Evolutionary conservation across 2,888 invertebrate genomes (phyloP).

Genomic region (Harmothoe impar): DNA sequence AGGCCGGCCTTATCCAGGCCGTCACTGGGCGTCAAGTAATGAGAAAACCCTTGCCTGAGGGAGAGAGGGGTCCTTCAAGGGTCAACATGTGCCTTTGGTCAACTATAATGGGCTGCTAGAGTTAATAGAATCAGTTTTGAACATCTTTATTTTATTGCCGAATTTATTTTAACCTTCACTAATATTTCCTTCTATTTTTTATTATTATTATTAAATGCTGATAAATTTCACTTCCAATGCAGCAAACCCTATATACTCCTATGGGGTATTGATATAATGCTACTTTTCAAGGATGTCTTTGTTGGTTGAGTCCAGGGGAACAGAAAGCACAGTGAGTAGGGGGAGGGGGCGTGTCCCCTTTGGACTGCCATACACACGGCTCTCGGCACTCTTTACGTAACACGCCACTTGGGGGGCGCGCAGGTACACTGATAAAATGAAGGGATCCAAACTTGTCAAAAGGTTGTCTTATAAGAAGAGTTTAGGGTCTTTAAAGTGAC

Average conservation of each 20-base stretch:
- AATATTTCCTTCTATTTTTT: not conserved
- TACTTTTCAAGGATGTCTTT: not conserved
- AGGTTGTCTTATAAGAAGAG: too few species aligned
- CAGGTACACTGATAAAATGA: too few species aligned
- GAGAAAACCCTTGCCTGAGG: slow-evolving; percentile 11
- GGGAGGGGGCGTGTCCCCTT: not conserved
- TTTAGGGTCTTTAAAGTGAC: too few species aligned
- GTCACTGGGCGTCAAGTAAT: not conserved
- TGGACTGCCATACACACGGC: slow-evolving; percentile 11
- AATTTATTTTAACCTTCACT: not conserved
- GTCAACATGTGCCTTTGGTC: slow-evolving; percentile 4
- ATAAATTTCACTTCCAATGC: too few species aligned
- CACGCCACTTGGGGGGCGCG: slow-evolving; percentile 14
- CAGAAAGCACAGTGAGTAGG: not conserved
- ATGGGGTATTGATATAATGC: not conserved
- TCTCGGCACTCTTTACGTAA: not conserved
- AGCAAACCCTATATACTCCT: too few species aligned
- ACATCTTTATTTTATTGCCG: not conserved
- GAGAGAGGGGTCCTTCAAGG: not conserved
- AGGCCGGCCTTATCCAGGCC: slow-evolving; percentile 1
- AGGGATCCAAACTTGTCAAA: too few species aligned
- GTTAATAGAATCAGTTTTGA: too few species aligned
- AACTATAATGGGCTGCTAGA: not conserved
- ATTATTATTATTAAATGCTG: too few species aligned
- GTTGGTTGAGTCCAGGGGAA: not conserved